Base-by-base conservation (phyloP, 1,140 invertebrate genomes). In the Nomia melanderi region DNA sequence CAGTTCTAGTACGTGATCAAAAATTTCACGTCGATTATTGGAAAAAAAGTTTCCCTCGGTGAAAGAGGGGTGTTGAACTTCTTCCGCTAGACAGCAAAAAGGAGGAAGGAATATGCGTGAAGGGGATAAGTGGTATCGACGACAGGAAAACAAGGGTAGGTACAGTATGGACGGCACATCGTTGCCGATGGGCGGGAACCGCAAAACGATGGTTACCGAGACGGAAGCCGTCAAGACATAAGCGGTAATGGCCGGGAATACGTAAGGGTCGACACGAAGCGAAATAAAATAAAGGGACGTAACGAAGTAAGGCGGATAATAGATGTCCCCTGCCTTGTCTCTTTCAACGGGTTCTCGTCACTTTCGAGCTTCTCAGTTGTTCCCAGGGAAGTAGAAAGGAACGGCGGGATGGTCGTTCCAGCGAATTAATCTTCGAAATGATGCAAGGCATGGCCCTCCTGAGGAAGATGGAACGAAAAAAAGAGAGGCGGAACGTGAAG, bases 341-440 rank as follows among this genome's bases (percentile, higher is more conserved):
- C 9, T 79, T 56, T 27, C 33, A 12, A 11, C 57, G 39, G 14
- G 44, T 36, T 64, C 41, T 50, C 41, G 39, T 12, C 41, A 50
- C 44, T 39, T 53, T 56, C 60, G 23, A 50, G 47, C 41, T 74
- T 65, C 73, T 47, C 54, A 25, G 23, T 20, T n/a, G 4, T 1
- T n/a, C 25, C 25, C 20, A n/a, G 33, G n/a, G n/a, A 27, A 20
- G 62, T 33, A 67, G 65, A 31, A 66, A 54, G 59, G 39, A 73
- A 67, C 29, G 72, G 17, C 39, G 72, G 39, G 36, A 57, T 36
- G 25, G 57, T 57, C 62, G 62, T 62, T 59, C 72, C 36, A 54
- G 57, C 65, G 67, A 84, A 84, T 84, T 84, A 73, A 79, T 84
- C 79, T 79, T 84, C 79, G 70, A 78, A 84, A 82, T 82, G 82